Percentiles rank a stretch among this genome's conserved stretches.
Evolutionary conservation across 2,888 invertebrate genomes (phyloP).

Genomic region (Hylaea fasciaria): DNA sequence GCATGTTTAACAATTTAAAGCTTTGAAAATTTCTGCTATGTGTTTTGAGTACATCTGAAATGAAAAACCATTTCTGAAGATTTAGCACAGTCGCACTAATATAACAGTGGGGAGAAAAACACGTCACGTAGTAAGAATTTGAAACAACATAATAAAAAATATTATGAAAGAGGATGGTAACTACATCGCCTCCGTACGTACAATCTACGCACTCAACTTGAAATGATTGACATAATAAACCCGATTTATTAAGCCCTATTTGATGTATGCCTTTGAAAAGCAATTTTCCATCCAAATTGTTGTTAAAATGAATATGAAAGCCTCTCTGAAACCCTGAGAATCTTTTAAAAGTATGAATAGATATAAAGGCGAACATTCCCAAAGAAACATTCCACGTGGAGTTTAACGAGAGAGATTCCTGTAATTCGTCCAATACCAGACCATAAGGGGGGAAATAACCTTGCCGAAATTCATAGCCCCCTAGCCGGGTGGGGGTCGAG

Average conservation of each 20-base stretch:
- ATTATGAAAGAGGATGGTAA: neutral
- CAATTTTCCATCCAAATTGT: conserved; percentile 6
- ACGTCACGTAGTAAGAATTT: no score
- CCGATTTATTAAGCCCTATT: neutral
- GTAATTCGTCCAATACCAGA: conserved; percentile 46
- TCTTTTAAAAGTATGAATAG: conserved; percentile 15
- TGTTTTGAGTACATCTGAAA: no score
- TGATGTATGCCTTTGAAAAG: no score
- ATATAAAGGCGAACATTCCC: conserved; percentile 24
- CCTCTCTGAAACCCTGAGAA: conserved; percentile 1
- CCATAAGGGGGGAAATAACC: conserved; percentile 53
- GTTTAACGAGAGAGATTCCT: conserved; percentile 43
- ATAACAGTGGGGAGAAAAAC: no score
- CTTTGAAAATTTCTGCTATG: no score
- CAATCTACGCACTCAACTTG: neutral
- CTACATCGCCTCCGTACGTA: neutral
- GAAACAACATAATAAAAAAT: no score
- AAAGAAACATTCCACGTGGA: conserved; percentile 43
- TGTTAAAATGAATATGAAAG: conserved; percentile 11
- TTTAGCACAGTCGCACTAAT: no score
- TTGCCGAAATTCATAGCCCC: conserved; percentile 57
- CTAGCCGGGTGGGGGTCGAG: conserved; percentile 48
- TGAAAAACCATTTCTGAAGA: no score
- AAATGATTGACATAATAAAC: neutral
- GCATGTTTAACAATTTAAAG: no score